phyloP scores from a whole-genome alignment of 2,888 invertebrate genomes.

The Miltochrista miniata region DNA sequence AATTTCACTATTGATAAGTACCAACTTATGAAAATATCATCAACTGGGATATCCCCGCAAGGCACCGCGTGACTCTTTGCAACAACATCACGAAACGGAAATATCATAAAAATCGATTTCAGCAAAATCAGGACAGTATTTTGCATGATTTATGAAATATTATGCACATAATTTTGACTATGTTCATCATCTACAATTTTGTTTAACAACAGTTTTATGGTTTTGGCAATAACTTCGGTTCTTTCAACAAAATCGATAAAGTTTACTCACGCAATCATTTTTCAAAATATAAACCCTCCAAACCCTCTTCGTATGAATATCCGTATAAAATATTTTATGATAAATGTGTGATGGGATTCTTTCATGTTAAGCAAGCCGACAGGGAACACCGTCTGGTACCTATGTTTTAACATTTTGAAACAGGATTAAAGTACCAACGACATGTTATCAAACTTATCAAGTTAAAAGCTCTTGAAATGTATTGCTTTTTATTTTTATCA shows the following conservation, averaged over 20 bases:
- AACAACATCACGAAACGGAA: slow-evolving; percentile 43
- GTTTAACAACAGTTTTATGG: slow-evolving; percentile 22
- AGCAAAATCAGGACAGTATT: slow-evolving; percentile 51
- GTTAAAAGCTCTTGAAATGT: too few relatives aligned
- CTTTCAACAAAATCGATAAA: slow-evolving; percentile 20
- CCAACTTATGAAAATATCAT: slow-evolving; percentile 26
- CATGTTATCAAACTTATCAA: too few relatives aligned
- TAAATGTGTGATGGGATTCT: background rate
- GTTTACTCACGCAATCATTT: background rate
- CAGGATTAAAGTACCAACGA: too few relatives aligned
- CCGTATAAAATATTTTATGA: background rate
- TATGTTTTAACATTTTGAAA: too few relatives aligned
- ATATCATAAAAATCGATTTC: slow-evolving; percentile 57
- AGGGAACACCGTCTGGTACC: too few relatives aligned
- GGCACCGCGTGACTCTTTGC: slow-evolving; percentile 30
- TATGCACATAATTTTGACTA: slow-evolving; percentile 12
- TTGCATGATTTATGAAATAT: slow-evolving; percentile 26
- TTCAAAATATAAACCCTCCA: background rate
- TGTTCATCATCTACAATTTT: slow-evolving; percentile 15
- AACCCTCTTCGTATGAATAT: background rate
- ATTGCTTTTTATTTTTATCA: too few relatives aligned
- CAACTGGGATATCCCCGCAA: slow-evolving; percentile 38
- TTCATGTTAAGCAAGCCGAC: background rate
- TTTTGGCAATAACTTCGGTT: slow-evolving; percentile 32
- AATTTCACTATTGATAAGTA: slow-evolving; percentile 2